Base-by-base conservation (phyloP, 2,113 vertebrate genomes). In the Equus quagga region DNA sequence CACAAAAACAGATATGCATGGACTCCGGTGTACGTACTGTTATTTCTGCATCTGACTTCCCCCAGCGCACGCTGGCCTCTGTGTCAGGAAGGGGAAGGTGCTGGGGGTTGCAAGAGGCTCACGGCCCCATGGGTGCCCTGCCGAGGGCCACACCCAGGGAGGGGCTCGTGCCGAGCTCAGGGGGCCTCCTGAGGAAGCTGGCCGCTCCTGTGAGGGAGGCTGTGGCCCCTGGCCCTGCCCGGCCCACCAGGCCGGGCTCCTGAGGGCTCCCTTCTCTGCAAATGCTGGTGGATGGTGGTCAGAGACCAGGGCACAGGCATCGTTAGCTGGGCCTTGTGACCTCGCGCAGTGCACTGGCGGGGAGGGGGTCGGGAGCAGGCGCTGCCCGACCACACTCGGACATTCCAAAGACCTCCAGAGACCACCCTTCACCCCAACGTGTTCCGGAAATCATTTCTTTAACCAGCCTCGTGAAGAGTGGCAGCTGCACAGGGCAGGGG, bases 11-110 rank as follows among this genome's bases (percentile, higher is more conserved):
- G 91, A 97, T 95, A 94, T 99, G 99, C 99, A 99, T 99, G 99
- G 98, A 97, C 98, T 98, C 97, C 78, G 98, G 98, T 98, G 97
- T 98, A 82, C 51, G 91, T 98, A 97, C 98, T 98, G 98, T 98
- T 98, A 97, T 31, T 75, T 79, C 95, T 82, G 94, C 96, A 89
- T 56, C 87, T 18, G 82, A 95, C 94, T 70, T 83, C 33, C 75
- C 90, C 94, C 49, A 44, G 90, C 75, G 2, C 60, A 56, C 28
- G 36, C 92, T 62, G 84, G 41, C 64, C 8, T 67, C 96, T 65
- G 86, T 36, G 85, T 72, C 76, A 11, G 78, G 21, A 92, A 70
- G 44, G 92, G 76, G 67, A 23, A 76, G 95, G 97, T 24, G 19
- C 60, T 28, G 28, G 75, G 44, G 41, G 46, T 33, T 17, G 46